These are phyloP conservation scores for Thymelicus sylvestris DNA, from an alignment of 2,888 invertebrate species.

Conservation along the genomic window DNA sequence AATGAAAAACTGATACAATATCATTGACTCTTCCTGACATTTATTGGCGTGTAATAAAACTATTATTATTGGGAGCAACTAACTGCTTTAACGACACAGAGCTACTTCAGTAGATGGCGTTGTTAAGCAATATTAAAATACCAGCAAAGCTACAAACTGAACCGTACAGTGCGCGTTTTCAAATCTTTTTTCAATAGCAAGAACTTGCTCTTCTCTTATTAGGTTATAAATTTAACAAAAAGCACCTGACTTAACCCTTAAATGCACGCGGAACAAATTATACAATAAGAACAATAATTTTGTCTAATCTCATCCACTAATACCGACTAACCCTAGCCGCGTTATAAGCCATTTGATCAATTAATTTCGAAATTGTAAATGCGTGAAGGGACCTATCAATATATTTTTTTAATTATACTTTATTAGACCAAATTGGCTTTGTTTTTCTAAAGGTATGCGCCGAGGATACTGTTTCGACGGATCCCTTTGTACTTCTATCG, in stretches of 20 bases:
- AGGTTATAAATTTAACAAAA: constrained; percentile 58
- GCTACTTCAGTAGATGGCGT: too few relatives aligned
- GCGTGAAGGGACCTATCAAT: constrained; percentile 74
- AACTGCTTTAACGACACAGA: too few relatives aligned
- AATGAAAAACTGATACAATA: too few relatives aligned
- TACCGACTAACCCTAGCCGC: constrained; percentile 55
- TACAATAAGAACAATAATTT: constrained; percentile 64
- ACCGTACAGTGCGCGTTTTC: too few relatives aligned
- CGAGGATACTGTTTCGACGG: constrained; percentile 61
- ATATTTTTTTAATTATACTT: constrained; percentile 79
- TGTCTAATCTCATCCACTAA: constrained; percentile 62
- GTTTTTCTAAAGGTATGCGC: constrained; percentile 65
- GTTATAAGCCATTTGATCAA: constrained; percentile 72
- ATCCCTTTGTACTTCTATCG: constrained; percentile 69
- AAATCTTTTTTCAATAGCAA: too few relatives aligned
- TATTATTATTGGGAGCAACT: too few relatives aligned
- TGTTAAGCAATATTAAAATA: too few relatives aligned
- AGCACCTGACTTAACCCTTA: constrained; percentile 65
- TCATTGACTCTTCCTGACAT: too few relatives aligned
- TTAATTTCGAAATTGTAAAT: constrained; percentile 65
- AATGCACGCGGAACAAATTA: constrained; percentile 68
- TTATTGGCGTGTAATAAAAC: too few relatives aligned
- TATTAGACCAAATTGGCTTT: constrained; percentile 79
- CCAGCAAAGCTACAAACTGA: too few relatives aligned
- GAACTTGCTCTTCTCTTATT: constrained; percentile 30